Conservation (phyloP, 2,113 vertebrate genomes). For the Oriolus oriolus region DNA sequence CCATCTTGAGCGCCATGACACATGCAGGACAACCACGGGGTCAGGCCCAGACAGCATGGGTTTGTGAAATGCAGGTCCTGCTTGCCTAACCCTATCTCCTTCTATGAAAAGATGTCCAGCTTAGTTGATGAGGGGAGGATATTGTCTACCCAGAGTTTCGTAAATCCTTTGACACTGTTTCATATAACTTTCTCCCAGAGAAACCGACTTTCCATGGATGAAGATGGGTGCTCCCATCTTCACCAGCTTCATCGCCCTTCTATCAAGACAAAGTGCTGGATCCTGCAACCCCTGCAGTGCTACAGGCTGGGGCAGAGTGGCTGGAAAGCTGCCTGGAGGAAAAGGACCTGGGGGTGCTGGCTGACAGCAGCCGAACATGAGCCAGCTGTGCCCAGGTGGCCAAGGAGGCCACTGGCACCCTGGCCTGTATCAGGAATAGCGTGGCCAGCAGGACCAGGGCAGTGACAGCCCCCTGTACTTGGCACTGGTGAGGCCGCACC, state of each 20-base stretch:
- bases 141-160: background rate
- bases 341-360: background rate
- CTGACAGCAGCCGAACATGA: background rate
- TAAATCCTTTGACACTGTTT: background rate
- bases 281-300: background rate
- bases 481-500: accelerated
- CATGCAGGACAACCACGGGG: background rate
- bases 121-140: background rate
- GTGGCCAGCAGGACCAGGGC: background rate
- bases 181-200: background rate
- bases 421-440: background rate
- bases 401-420: background rate
- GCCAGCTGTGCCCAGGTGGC: background rate
- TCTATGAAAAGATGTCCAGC: background rate
- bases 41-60: background rate
- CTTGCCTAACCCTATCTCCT: background rate
- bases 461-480: accelerated
- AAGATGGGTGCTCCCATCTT: background rate
- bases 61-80: background rate
- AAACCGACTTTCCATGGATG: background rate
- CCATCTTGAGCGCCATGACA: background rate
- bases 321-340: background rate
- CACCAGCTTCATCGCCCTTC: background rate
- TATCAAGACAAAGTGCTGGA: background rate
- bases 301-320: background rate